Percentiles rank a stretch among this genome's conserved stretches.
phyloP scores from a whole-genome alignment of 1,140 invertebrate species.

The Drosophila sechellia region DNA sequence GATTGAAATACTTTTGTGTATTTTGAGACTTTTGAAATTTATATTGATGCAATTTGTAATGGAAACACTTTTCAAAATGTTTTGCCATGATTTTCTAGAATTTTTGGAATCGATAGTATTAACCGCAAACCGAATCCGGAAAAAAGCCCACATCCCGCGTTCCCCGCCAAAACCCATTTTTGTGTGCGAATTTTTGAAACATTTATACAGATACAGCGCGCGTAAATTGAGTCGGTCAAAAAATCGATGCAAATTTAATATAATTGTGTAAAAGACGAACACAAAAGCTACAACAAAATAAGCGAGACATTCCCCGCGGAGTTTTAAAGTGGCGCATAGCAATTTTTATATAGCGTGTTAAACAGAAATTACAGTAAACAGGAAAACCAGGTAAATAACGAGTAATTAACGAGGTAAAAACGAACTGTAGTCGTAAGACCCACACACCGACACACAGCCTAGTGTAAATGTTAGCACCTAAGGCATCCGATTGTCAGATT shows the following conservation, averaged over 20 bases:
- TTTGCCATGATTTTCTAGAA: slow-evolving; percentile 57
- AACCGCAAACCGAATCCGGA: slow-evolving; percentile 17
- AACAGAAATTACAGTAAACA: slow-evolving; percentile 50
- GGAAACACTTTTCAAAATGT: slow-evolving; percentile 52
- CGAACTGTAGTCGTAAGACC: slow-evolving; percentile 27
- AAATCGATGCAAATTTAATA: slow-evolving; percentile 47
- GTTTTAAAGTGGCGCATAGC: slow-evolving; percentile 50
- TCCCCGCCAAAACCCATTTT: slow-evolving; percentile 35
- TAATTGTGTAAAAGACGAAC: slow-evolving; percentile 40
- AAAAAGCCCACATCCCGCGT: not conserved
- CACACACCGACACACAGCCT: slow-evolving; percentile 1
- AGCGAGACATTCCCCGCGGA: slow-evolving; percentile 7
- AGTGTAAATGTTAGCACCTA: slow-evolving; percentile 27
- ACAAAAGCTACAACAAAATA: not conserved
- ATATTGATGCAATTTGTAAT: slow-evolving; percentile 55
- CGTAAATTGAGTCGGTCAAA: slow-evolving; percentile 18
- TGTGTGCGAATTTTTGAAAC: slow-evolving; percentile 68
- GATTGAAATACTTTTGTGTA: slow-evolving; percentile 46
- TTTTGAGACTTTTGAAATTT: slow-evolving; percentile 52
- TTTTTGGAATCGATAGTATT: slow-evolving; percentile 56
- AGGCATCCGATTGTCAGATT: slow-evolving; percentile 31
- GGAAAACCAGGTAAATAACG: slow-evolving; percentile 74
- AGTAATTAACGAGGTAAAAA: slow-evolving; percentile 39
- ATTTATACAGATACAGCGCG: slow-evolving; percentile 62
- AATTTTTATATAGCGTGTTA: slow-evolving; percentile 67